These are phyloP conservation scores for Cyclophora punctaria DNA, from an alignment of 2,888 invertebrate genomes.

Conservation along the genomic window DNA sequence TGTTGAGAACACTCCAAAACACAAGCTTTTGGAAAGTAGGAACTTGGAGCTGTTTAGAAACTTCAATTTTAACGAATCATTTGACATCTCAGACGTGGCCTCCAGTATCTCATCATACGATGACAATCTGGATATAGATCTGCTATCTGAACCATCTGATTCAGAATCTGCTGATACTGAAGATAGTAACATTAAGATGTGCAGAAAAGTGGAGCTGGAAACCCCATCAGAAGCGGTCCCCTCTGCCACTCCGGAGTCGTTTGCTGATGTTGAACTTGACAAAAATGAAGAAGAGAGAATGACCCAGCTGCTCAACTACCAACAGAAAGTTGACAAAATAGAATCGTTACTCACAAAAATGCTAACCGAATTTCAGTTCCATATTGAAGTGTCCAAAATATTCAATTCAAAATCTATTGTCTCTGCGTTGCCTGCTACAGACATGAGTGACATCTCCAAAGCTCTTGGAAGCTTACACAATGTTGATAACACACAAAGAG, in stretches of 20 bases:
- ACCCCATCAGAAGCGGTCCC: slow-evolving; percentile 28
- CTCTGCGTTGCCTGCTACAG: slow-evolving; percentile 29
- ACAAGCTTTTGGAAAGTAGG: slow-evolving; percentile 44
- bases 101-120: slow-evolving; percentile 38
- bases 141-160: slow-evolving; percentile 52
- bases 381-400: slow-evolving; percentile 60
- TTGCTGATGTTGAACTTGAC: slow-evolving; percentile 55
- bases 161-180: slow-evolving; percentile 37
- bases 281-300: slow-evolving; percentile 51
- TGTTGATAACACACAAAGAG: slow-evolving; percentile 29
- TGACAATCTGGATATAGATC: slow-evolving; percentile 49
- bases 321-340: slow-evolving; percentile 50
- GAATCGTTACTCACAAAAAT: slow-evolving; percentile 48
- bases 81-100: slow-evolving; percentile 47
- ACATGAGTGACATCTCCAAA: slow-evolving; percentile 32
- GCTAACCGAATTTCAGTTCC: slow-evolving; percentile 55
- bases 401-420: slow-evolving; percentile 44
- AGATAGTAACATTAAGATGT: slow-evolving; percentile 47
- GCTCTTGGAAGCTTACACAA: slow-evolving; percentile 29
- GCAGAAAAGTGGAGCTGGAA: slow-evolving; percentile 41
- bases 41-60: slow-evolving; percentile 48
- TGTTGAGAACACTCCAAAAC: slow-evolving; percentile 61
- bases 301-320: slow-evolving; percentile 44
- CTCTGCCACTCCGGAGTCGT: slow-evolving; percentile 52
- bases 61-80: slow-evolving; percentile 54